phyloP scores from a whole-genome alignment of 2,888 invertebrate genomes.

The Spatulosminthurus flaviceps region DNA sequence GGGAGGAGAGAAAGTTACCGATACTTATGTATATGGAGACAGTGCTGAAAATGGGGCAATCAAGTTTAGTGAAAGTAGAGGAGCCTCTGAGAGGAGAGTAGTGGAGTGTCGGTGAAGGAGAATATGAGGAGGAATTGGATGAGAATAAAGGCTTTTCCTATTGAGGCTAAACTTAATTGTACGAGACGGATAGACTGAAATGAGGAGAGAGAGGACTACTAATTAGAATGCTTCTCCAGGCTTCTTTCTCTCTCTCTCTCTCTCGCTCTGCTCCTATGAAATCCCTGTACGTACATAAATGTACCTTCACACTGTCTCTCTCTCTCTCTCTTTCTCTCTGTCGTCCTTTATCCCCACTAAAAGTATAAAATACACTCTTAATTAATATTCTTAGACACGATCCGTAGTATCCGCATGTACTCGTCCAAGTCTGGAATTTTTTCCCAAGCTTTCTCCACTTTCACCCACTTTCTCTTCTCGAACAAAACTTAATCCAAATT shows the following conservation, averaged over 20 bases:
- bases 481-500: too few species aligned
- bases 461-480: neutral
- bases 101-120: conserved; percentile 20
- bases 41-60: neutral
- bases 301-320: neutral
- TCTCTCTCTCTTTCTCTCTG: neutral
- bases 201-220: conserved; percentile 20
- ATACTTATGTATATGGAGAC: neutral
- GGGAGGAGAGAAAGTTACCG: too few species aligned
- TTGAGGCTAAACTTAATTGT: conserved; percentile 52
- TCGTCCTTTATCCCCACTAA: neutral
- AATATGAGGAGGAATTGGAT: conserved; percentile 14
- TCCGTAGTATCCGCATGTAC: neutral
- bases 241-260: conserved; percentile 25
- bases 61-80: conserved; percentile 39
- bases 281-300: neutral
- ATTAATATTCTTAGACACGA: conserved; percentile 13
- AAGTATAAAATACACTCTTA: neutral
- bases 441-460: neutral
- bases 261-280: neutral
- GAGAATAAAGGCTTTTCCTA: conserved; percentile 40
- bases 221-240: conserved; percentile 32
- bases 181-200: conserved; percentile 46
- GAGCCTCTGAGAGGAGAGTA: conserved; percentile 41
- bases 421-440: neutral